Conservation (phyloP, 2,888 invertebrate species). For the Prionchulus punctatus region DNA sequence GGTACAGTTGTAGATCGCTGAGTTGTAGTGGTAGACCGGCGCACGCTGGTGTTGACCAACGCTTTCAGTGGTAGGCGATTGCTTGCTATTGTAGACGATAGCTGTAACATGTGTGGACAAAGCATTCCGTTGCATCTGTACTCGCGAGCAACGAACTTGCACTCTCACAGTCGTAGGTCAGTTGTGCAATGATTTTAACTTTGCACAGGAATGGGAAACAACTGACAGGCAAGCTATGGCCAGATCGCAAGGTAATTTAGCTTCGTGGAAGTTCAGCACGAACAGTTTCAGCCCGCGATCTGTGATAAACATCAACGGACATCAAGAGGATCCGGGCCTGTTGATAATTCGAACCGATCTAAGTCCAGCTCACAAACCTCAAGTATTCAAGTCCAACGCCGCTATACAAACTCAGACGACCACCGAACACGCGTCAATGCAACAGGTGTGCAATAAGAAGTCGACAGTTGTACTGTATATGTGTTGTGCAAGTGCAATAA, state of each 20-base stretch:
- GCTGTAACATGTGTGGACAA: too few relatives aligned
- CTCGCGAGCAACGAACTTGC: too few relatives aligned
- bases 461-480: too few relatives aligned
- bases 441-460: not conserved
- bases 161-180: too few relatives aligned
- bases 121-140: too few relatives aligned
- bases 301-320: conserved; percentile 28
- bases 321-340: conserved; percentile 18
- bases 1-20: too few relatives aligned
- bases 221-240: not conserved
- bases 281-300: conserved; percentile 26
- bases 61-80: too few relatives aligned
- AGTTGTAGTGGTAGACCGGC: too few relatives aligned
- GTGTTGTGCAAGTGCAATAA: too few relatives aligned
- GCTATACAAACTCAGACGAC: conserved; percentile 4
- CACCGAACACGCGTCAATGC: not conserved
- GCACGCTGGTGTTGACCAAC: too few relatives aligned
- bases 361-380: not conserved
- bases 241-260: conserved; percentile 14
- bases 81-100: too few relatives aligned
- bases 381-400: conserved; percentile 3
- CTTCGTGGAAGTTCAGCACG: conserved; percentile 26
- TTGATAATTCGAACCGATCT: conserved; percentile 20
- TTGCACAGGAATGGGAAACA: conserved; percentile 9
- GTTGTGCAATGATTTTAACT: too few relatives aligned